Evolutionary conservation across 1,140 invertebrate species (phyloP).

Genomic region (Anadara kagoshimensis): DNA sequence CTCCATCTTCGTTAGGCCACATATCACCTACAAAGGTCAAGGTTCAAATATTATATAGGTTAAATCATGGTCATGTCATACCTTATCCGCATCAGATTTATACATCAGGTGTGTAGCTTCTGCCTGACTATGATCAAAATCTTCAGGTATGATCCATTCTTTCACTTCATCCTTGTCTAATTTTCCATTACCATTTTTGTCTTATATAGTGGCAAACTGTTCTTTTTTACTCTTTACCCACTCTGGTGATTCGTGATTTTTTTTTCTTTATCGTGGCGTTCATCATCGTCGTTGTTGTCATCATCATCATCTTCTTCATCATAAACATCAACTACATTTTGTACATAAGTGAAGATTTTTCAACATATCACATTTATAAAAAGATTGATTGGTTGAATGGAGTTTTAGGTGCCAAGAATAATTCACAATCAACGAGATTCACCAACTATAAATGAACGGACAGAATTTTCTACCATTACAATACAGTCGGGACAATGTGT

Average conservation of each 20-base stretch:
- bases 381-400: too few relatives aligned
- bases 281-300: conserved; percentile 81
- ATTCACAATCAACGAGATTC: too few relatives aligned
- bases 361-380: too few relatives aligned
- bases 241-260: conserved; percentile 89
- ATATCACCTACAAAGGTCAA: conserved; percentile 66
- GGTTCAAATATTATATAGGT: conserved; percentile 84
- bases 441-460: too few relatives aligned
- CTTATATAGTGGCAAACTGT: conserved; percentile 85
- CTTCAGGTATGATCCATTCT: conserved; percentile 95
- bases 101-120: conserved; percentile 97
- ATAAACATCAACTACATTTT: conserved; percentile 53
- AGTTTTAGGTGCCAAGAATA: too few relatives aligned
- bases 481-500: too few relatives aligned
- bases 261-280: conserved; percentile 91
- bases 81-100: conserved; percentile 91
- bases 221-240: conserved; percentile 97
- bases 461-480: too few relatives aligned
- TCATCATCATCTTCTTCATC: conserved; percentile 84
- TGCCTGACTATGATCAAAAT: conserved; percentile 97
- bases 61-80: conserved; percentile 90
- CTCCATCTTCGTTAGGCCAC: conserved; percentile 67
- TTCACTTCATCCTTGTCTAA: conserved; percentile 89
- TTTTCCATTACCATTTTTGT: conserved; percentile 91
- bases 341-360: neutral